phyloP scores from a whole-genome alignment of 2,888 invertebrate species.

The Drosophila ochracea region DNA sequence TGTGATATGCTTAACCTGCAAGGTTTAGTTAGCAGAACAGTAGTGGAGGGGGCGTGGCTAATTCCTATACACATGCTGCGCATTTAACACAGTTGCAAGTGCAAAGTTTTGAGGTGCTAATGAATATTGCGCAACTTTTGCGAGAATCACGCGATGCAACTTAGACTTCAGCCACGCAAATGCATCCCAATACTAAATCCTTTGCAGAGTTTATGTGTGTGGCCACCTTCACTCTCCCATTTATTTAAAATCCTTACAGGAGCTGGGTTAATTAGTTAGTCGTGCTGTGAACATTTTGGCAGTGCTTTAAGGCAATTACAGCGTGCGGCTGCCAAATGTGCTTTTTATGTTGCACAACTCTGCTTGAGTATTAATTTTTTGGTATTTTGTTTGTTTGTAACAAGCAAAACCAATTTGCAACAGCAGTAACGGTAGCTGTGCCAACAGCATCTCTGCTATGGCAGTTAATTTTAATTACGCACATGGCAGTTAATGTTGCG shows the following conservation, averaged over 20 bases:
- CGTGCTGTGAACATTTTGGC: constrained; percentile 14
- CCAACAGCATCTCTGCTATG: constrained; percentile 22
- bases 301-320: constrained; percentile 49
- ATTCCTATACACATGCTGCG: constrained; percentile 20
- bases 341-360: constrained; percentile 60
- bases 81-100: constrained; percentile 23
- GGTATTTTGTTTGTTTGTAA: constrained; percentile 41
- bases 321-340: constrained; percentile 51
- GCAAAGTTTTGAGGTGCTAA: constrained; percentile 69
- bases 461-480: constrained; percentile 81
- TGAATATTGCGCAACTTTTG: constrained; percentile 75
- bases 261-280: constrained; percentile 45
- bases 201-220: not conserved
- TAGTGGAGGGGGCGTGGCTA: not conserved
- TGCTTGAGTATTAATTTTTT: constrained; percentile 42
- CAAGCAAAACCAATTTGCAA: constrained; percentile 78
- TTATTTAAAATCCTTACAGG: constrained; percentile 16
- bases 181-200: constrained; percentile 55
- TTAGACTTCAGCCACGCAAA: constrained; percentile 41
- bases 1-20: constrained; percentile 75
- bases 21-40: constrained; percentile 1
- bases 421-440: constrained; percentile 20
- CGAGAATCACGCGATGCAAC: constrained; percentile 42
- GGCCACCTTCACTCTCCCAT: not conserved
- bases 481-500: constrained; percentile 74